Evolutionary conservation across 2,888 invertebrate genomes (phyloP).

Genomic region (Julus scanicus): DNA sequence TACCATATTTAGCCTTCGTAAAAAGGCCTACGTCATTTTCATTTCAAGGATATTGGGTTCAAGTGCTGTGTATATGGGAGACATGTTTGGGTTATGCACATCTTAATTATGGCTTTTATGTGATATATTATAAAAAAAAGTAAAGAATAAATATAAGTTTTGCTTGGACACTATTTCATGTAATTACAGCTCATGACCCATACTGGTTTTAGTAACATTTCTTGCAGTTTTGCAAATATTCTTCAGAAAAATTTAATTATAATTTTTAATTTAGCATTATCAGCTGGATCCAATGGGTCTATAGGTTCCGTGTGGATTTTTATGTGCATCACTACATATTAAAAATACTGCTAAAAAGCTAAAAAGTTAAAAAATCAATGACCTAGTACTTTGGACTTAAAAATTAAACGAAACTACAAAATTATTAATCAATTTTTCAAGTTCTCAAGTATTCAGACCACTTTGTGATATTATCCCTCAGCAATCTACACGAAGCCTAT

Average conservation of each 20-base stretch:
- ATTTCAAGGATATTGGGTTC: background rate
- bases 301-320: background rate
- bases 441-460: too few species aligned
- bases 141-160: background rate
- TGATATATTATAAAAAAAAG: background rate
- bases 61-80: background rate
- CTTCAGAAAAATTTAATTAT: too few species aligned
- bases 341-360: too few species aligned
- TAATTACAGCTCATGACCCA: background rate
- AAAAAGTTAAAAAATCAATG: too few species aligned
- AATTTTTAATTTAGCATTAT: too few species aligned
- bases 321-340: background rate
- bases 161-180: background rate
- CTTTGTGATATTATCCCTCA: too few species aligned
- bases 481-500: background rate
- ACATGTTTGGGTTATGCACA: background rate
- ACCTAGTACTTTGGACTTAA: too few species aligned
- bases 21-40: background rate
- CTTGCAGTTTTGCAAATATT: background rate
- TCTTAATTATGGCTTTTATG: background rate
- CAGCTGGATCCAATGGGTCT: background rate
- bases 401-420: too few species aligned
- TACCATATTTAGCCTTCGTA: constrained; percentile 3
- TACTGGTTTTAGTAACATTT: background rate
- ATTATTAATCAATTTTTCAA: too few species aligned